These are phyloP conservation scores for Cynocephalus volans DNA, from an alignment of 2,113 vertebrate species.

Conservation along the genomic window DNA sequence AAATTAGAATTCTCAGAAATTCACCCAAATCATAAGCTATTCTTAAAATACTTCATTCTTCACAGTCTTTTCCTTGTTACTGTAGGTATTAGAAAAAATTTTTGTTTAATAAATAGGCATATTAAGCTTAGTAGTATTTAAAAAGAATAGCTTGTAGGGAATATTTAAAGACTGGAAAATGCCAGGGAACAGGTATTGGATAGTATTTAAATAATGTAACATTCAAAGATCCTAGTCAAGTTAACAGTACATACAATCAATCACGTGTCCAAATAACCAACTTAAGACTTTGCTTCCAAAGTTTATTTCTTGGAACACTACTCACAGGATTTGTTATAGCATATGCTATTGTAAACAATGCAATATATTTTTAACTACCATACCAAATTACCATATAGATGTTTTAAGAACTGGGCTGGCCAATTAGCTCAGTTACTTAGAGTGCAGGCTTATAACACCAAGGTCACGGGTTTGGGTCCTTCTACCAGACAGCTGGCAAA, in stretches of 20 bases:
- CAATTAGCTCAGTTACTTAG: too few species aligned
- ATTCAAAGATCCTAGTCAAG: neutral
- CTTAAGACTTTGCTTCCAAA: constrained; percentile 44
- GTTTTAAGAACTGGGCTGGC: neutral
- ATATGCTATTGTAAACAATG: neutral
- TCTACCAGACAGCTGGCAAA: too few species aligned
- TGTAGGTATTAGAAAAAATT: neutral
- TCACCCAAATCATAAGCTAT: neutral
- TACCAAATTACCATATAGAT: neutral
- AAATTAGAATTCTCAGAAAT: constrained; percentile 27
- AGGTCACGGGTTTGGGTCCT: too few species aligned
- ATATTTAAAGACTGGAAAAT: neutral
- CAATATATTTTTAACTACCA: neutral
- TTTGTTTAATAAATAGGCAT: neutral
- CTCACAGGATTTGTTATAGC: neutral
- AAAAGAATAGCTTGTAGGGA: neutral
- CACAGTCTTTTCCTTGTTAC: neutral
- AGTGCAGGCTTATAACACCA: too few species aligned
- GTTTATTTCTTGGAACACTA: neutral
- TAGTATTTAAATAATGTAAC: neutral
- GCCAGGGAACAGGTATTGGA: neutral
- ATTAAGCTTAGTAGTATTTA: constrained; percentile 18
- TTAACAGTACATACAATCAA: neutral
- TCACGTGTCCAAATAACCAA: neutral
- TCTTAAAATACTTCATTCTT: constrained; percentile 55